Conservation (phyloP, 2,888 invertebrate species). For the Fragum whitleyi region DNA sequence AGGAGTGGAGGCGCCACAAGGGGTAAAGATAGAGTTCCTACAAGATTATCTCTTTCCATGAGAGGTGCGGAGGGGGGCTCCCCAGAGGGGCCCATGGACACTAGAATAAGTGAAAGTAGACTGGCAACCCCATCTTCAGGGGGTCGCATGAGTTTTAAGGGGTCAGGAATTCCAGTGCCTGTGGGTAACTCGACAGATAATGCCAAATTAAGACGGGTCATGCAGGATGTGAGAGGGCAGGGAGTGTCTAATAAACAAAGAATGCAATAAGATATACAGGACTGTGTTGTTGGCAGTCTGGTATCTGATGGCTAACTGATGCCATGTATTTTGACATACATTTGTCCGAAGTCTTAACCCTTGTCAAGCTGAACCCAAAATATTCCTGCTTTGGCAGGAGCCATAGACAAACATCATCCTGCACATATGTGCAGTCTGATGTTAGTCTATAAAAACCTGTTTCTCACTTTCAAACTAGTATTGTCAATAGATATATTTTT, state of each 20-base stretch:
- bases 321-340: background rate
- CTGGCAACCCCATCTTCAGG: conserved; percentile 82
- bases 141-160: conserved; percentile 79
- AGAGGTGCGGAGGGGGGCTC: conserved; percentile 74
- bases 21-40: conserved; percentile 78
- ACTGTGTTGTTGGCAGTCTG: background rate
- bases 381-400: too few species aligned
- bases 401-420: too few species aligned
- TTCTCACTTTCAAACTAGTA: too few species aligned
- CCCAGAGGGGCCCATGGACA: conserved; percentile 59
- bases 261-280: conserved; percentile 27
- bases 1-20: conserved; percentile 67
- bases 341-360: too few species aligned
- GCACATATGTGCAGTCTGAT: too few species aligned
- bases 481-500: too few species aligned
- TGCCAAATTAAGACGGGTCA: conserved; percentile 77
- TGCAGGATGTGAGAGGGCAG: conserved; percentile 67
- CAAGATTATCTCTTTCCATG: conserved; percentile 73
- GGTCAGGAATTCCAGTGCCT: conserved; percentile 80
- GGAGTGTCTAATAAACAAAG: conserved; percentile 44
- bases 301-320: too few species aligned
- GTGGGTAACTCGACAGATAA: conserved; percentile 75
- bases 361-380: too few species aligned
- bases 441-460: too few species aligned
- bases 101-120: conserved; percentile 78